These are phyloP conservation scores for Clitarchus hookeri DNA, from an alignment of 2,888 invertebrate species.

Conservation along the genomic window DNA sequence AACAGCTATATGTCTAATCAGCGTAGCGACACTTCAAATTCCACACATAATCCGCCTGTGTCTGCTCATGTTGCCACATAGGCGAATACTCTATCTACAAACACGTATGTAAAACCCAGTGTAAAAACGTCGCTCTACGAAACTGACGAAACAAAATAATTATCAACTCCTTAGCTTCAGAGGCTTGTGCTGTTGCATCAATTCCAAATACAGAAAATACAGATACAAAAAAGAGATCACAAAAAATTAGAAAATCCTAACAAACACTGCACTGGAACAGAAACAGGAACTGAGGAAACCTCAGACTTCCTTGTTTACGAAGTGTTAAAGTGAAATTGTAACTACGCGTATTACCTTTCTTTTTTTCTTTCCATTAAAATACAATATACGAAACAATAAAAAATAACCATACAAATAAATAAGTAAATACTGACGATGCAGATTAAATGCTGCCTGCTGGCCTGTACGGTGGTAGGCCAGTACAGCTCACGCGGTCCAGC, in stretches of 20 bases:
- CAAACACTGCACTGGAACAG: too few species aligned
- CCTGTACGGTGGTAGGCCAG: background rate
- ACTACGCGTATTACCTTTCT: too few species aligned
- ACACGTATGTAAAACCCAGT: background rate
- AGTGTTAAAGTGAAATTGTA: too few species aligned
- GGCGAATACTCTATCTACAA: too few species aligned
- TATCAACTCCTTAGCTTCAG: background rate
- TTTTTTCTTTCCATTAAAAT: too few species aligned
- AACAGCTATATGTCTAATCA: too few species aligned
- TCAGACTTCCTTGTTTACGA: too few species aligned
- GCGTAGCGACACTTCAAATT: too few species aligned
- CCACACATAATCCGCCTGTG: background rate
- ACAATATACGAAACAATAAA: background rate
- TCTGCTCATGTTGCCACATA: background rate
- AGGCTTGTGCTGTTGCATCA: background rate
- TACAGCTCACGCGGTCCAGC: background rate
- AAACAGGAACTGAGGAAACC: too few species aligned
- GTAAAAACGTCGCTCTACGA: background rate
- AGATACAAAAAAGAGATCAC: too few species aligned
- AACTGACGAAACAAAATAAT: background rate
- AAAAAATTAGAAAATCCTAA: too few species aligned
- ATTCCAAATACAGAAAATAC: too few species aligned
- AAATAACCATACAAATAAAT: background rate
- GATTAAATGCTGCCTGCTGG: background rate
- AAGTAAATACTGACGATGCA: background rate